These are phyloP conservation scores for Euspilapteryx auroguttella DNA, from an alignment of 2,888 invertebrate genomes.

Conservation along the genomic window DNA sequence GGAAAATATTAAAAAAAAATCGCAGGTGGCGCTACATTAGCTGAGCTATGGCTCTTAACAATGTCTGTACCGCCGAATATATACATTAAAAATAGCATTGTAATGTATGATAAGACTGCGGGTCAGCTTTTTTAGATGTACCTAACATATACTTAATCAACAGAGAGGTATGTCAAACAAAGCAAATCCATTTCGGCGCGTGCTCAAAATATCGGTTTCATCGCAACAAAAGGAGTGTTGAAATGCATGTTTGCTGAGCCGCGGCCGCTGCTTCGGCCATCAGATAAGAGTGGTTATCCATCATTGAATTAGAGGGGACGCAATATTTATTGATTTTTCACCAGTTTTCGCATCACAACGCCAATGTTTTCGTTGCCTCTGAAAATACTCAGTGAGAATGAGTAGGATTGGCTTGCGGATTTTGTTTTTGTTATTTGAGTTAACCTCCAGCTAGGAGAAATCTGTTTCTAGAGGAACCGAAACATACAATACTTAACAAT, in stretches of 20 bases:
- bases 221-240: constrained; percentile 14
- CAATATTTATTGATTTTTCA: constrained; percentile 41
- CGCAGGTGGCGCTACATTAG: too few relatives aligned
- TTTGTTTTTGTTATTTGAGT: neutral
- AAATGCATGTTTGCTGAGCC: constrained; percentile 14
- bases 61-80: too few relatives aligned
- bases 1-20: too few relatives aligned
- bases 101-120: too few relatives aligned
- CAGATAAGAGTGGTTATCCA: constrained; percentile 43
- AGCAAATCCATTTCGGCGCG: constrained; percentile 1
- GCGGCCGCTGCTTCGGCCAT: constrained; percentile 12
- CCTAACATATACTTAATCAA: constrained; percentile 1
- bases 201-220: neutral
- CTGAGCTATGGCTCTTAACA: too few relatives aligned
- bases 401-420: neutral
- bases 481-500: too few relatives aligned
- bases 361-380: constrained; percentile 1
- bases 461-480: too few relatives aligned
- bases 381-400: constrained; percentile 2
- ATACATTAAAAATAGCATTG: too few relatives aligned
- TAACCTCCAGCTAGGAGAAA: neutral
- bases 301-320: constrained; percentile 46
- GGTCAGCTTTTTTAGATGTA: too few relatives aligned
- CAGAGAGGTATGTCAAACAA: constrained; percentile 1
- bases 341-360: constrained; percentile 16